These are phyloP conservation scores for Dicranocentrus wangi DNA, from an alignment of 2,888 invertebrate genomes.

Conservation along the genomic window DNA sequence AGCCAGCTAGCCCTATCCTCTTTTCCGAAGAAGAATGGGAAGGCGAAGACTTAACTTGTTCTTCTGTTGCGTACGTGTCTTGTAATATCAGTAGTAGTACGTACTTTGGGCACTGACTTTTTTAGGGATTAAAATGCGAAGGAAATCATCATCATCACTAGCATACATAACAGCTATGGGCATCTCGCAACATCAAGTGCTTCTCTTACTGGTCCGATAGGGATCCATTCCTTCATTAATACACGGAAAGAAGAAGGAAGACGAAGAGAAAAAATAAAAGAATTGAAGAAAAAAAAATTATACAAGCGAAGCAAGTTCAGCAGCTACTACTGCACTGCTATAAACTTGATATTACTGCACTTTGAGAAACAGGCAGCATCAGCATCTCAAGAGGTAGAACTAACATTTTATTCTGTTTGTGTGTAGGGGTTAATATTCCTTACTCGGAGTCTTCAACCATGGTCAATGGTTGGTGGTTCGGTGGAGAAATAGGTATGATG, in stretches of 20 bases:
- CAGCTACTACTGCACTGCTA: constrained; percentile 27
- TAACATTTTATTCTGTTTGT: constrained; percentile 24
- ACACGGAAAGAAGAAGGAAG: constrained; percentile 31
- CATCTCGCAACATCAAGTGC: constrained; percentile 46
- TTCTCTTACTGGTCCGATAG: constrained; percentile 38
- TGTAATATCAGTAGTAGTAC: constrained; percentile 17
- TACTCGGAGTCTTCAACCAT: constrained; percentile 40
- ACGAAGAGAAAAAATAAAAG: constrained; percentile 28
- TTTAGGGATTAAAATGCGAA: constrained; percentile 58
- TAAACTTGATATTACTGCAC: constrained; percentile 29
- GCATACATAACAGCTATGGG: constrained; percentile 16
- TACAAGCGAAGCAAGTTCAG: constrained; percentile 41
- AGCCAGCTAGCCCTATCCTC: background rate
- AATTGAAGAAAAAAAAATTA: constrained; percentile 51
- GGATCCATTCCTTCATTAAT: constrained; percentile 48
- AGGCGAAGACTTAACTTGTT: constrained; percentile 35
- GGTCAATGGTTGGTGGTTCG: constrained; percentile 38
- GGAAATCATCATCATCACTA: constrained; percentile 49
- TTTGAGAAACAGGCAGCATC: constrained; percentile 10
- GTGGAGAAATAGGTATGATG: constrained; percentile 3
- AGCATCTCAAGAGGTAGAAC: constrained; percentile 9
- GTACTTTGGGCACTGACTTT: constrained; percentile 50
- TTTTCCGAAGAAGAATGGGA: constrained; percentile 19
- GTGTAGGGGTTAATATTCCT: constrained; percentile 60
- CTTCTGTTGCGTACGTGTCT: constrained; percentile 49